These are phyloP conservation scores for Ridgeia piscesae DNA, from an alignment of 1,140 invertebrate species.

Conservation along the genomic window DNA sequence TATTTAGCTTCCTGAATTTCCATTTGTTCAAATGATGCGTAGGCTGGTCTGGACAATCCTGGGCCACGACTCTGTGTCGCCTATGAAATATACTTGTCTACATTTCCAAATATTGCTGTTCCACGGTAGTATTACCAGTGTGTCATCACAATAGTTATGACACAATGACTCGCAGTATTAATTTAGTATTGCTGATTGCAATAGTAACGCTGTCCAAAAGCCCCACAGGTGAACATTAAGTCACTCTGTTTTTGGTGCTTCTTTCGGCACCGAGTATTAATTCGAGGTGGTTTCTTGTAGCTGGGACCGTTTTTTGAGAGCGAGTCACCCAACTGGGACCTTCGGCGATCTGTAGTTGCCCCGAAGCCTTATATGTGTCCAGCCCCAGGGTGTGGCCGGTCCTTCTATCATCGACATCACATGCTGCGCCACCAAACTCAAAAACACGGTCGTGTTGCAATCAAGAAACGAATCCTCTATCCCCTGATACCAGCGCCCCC, in stretches of 20 bases:
- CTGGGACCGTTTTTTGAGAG: not conserved
- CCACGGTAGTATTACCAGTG: too few species aligned
- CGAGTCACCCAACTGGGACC: not conserved
- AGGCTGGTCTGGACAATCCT: too few species aligned
- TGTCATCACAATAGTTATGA: too few species aligned
- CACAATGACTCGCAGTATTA: too few species aligned
- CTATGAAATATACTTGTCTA: too few species aligned
- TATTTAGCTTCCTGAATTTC: too few species aligned
- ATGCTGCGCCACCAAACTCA: slow-evolving; percentile 7
- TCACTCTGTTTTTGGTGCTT: not conserved
- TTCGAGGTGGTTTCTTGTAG: not conserved
- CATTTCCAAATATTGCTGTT: too few species aligned
- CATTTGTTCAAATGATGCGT: too few species aligned
- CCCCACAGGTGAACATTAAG: too few species aligned
- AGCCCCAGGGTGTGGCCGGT: slow-evolving; percentile 15
- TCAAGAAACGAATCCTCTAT: not conserved
- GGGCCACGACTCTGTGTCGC: too few species aligned
- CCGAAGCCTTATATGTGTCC: not conserved
- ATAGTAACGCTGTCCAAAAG: too few species aligned
- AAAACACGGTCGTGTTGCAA: not conserved
- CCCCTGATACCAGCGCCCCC: not conserved
- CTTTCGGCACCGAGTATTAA: not conserved
- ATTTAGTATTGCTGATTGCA: too few species aligned
- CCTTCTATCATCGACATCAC: not conserved
- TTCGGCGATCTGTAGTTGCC: not conserved